Percentiles rank a stretch among this genome's conserved stretches.
These are phyloP conservation scores for Zootoca vivipara DNA, from an alignment of 2,113 vertebrate genomes.

Conservation along the genomic window DNA sequence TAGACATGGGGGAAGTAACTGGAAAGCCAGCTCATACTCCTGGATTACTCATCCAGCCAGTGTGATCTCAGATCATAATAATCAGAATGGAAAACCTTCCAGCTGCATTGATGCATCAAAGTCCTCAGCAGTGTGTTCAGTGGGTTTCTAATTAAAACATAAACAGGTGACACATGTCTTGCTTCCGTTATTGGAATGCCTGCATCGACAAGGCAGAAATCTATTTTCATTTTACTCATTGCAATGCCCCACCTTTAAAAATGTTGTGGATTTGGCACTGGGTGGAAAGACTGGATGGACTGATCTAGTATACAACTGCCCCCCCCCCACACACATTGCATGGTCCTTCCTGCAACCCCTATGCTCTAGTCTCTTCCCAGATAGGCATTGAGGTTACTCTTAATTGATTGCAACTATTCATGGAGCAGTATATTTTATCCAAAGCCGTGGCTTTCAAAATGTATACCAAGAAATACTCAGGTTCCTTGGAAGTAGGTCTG, in stretches of 20 bases:
- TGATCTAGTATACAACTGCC: not conserved
- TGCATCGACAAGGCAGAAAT: constrained; percentile 53
- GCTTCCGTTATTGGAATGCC: not conserved
- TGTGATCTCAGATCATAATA: not conserved
- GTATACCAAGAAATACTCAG: not conserved
- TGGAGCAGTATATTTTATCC: not conserved
- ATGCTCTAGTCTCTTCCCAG: not conserved
- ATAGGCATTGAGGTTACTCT: not conserved
- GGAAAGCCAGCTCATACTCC: not conserved
- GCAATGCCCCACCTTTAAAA: constrained; percentile 38
- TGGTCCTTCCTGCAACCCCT: too few species aligned
- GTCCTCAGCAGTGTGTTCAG: constrained; percentile 38
- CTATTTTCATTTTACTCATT: constrained; percentile 46
- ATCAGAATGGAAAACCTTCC: constrained; percentile 17
- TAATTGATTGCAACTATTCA: not conserved
- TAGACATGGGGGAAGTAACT: not conserved
- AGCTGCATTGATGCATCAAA: not conserved
- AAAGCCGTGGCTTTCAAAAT: not conserved
- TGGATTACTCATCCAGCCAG: not conserved
- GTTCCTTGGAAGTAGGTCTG: not conserved
- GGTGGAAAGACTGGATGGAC: constrained; percentile 34
- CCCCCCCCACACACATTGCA: not conserved
- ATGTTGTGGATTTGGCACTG: constrained; percentile 41
- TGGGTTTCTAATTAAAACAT: constrained; percentile 46
- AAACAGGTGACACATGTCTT: constrained; percentile 31